These are phyloP conservation scores for Oscheius sp. DNA, from an alignment of 1,140 invertebrate species.

Conservation along the genomic window DNA sequence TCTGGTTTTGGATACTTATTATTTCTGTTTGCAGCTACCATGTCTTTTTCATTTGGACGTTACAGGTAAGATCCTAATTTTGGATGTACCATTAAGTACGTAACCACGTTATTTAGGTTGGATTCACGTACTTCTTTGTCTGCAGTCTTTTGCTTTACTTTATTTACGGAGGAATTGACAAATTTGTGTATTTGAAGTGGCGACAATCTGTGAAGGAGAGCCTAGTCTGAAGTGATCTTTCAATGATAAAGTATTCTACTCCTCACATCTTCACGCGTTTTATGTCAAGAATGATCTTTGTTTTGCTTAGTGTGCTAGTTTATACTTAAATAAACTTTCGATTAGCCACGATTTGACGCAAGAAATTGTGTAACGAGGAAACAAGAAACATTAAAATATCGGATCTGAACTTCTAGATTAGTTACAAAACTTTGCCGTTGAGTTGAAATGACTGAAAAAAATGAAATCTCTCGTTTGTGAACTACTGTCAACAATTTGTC, in stretches of 20 bases:
- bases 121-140: conserved; percentile 34
- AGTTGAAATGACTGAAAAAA: no score
- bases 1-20: conserved; percentile 53
- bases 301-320: no score
- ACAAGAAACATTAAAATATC: no score
- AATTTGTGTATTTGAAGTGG: conserved; percentile 27
- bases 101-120: conserved; percentile 13
- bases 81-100: background rate
- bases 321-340: no score
- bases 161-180: conserved; percentile 37
- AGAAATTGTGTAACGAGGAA: no score
- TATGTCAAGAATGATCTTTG: no score
- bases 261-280: background rate
- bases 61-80: conserved; percentile 50
- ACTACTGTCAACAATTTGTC: no score
- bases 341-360: no score
- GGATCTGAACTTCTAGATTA: no score
- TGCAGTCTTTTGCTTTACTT: conserved; percentile 23
- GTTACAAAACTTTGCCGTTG: no score
- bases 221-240: background rate
- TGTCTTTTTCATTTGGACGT: conserved; percentile 49
- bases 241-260: background rate
- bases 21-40: conserved; percentile 54
- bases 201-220: background rate
- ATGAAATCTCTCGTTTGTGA: no score